A percentile compares a stretch with the other conserved stretches of the same genome.
phyloP scores from a whole-genome alignment of 2,797 vertebrate species.

The Etheostoma nigrum region DNA sequence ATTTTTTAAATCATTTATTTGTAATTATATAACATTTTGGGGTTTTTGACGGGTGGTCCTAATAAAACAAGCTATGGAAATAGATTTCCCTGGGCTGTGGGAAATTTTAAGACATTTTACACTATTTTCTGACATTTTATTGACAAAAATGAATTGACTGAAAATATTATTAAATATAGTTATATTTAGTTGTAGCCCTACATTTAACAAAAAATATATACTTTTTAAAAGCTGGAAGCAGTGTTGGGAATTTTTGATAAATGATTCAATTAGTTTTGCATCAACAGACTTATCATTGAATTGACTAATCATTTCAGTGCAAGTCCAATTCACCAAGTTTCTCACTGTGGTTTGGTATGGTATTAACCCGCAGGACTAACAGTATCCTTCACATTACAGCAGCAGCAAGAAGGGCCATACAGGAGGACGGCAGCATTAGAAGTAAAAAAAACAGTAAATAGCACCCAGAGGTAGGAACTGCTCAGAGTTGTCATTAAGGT shows the following conservation, averaged over 20 bases:
- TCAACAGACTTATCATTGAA: background rate
- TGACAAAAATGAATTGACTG: background rate
- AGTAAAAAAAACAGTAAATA: constrained; percentile 20
- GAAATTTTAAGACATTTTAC: background rate
- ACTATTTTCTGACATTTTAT: background rate
- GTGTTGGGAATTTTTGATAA: background rate
- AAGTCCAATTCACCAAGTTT: background rate
- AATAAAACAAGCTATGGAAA: background rate
- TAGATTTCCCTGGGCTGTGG: background rate
- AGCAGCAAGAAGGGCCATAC: constrained; percentile 18
- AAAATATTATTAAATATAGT: background rate
- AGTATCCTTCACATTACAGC: constrained; percentile 17
- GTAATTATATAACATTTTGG: no score
- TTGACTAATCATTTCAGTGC: background rate
- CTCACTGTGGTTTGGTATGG: background rate
- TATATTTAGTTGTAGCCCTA: background rate
- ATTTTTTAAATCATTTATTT: no score
- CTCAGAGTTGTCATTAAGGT: constrained; percentile 57
- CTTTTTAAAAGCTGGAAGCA: background rate
- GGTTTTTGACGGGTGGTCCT: background rate
- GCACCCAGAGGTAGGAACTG: constrained; percentile 34
- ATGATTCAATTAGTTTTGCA: background rate
- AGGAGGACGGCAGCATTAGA: constrained; percentile 34
- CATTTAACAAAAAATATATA: background rate
- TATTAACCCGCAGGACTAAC: background rate